Evolutionary conservation across 2,888 invertebrate genomes (phyloP).

Genomic region (Elysia crispata): DNA sequence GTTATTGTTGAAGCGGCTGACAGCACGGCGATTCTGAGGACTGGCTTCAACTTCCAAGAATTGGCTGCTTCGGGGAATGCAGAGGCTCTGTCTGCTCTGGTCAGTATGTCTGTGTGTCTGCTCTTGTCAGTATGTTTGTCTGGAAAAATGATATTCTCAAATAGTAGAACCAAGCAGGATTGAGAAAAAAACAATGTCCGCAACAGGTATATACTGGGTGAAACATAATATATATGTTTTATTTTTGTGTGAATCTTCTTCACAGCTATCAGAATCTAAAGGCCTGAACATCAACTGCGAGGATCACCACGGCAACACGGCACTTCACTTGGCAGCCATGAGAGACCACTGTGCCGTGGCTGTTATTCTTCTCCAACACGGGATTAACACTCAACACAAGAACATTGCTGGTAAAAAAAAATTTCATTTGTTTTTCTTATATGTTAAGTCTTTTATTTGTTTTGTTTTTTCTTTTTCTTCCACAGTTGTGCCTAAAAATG

Average conservation of each 20-base stretch:
- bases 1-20: slow-evolving; percentile 79
- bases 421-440: background rate
- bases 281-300: slow-evolving; percentile 83
- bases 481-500: too few species aligned
- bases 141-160: background rate
- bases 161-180: too few species aligned
- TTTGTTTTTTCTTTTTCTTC: too few species aligned
- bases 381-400: slow-evolving; percentile 80
- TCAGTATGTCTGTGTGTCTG: slow-evolving; percentile 62
- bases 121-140: background rate
- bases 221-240: too few species aligned
- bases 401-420: slow-evolving; percentile 81
- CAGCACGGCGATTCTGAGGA: slow-evolving; percentile 80
- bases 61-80: slow-evolving; percentile 83
- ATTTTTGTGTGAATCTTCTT: too few species aligned
- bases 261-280: slow-evolving; percentile 81
- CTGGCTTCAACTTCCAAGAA: slow-evolving; percentile 81
- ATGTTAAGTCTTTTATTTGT: too few species aligned
- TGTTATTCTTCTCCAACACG: slow-evolving; percentile 83
- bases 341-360: slow-evolving; percentile 83
- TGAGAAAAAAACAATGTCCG: too few species aligned
- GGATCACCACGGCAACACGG: slow-evolving; percentile 83
- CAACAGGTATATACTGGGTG: too few species aligned
- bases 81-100: slow-evolving; percentile 81
- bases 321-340: slow-evolving; percentile 84